Evolutionary conservation across 2,113 vertebrate genomes (phyloP).

Genomic region (Raphicerus campestris): DNA sequence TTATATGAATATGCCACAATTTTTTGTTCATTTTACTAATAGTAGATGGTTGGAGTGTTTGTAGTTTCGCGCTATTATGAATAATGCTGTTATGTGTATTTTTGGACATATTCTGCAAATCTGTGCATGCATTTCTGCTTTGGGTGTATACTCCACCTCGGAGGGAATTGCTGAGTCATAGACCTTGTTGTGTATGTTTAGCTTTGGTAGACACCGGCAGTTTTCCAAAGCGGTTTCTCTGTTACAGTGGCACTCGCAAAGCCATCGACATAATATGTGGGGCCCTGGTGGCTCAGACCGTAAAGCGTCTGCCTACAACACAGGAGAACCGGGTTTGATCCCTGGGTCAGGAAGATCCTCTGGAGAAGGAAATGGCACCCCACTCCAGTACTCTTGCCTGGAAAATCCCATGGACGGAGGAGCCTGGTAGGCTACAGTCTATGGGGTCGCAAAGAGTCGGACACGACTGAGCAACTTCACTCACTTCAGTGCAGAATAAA

Average conservation of each 20-base stretch:
- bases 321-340: too few species aligned
- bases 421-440: too few species aligned
- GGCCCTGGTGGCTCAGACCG: too few species aligned
- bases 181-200: not conserved
- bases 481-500: not conserved
- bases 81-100: not conserved
- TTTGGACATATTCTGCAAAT: not conserved
- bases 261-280: not conserved
- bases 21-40: not conserved
- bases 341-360: too few species aligned
- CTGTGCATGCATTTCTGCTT: not conserved
- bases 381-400: too few species aligned
- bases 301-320: too few species aligned
- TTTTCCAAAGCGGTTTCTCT: not conserved
- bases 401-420: too few species aligned
- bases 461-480: too few species aligned
- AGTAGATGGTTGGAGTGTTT: not conserved
- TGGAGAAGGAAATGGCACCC: too few species aligned
- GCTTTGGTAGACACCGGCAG: not conserved
- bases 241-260: not conserved
- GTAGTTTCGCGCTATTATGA: not conserved
- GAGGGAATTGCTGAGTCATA: not conserved
- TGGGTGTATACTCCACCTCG: not conserved
- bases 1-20: not conserved
- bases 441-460: too few species aligned